Evolutionary conservation across 1,140 invertebrate genomes (phyloP).

Genomic region (Ceratina japonica): DNA sequence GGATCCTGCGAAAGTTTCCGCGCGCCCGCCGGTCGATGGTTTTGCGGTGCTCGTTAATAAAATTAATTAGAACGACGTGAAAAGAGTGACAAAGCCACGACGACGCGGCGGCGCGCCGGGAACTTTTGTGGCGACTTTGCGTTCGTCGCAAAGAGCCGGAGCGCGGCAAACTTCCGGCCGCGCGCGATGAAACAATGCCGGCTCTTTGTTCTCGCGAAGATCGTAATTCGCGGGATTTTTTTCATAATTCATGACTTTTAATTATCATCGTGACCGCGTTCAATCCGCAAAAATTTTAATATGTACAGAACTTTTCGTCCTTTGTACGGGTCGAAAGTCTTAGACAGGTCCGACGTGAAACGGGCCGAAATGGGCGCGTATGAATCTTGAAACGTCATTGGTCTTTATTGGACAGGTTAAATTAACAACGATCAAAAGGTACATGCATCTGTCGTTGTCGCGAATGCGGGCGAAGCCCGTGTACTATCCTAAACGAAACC

Average conservation of each 20-base stretch:
- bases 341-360: neutral
- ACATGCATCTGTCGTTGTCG: constrained; percentile 7
- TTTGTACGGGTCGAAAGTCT: neutral
- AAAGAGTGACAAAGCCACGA: constrained; percentile 31
- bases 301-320: too few relatives aligned
- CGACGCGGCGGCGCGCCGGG: neutral
- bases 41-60: constrained; percentile 58
- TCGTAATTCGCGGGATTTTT: neutral
- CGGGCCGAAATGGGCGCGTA: neutral
- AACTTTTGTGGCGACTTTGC: constrained; percentile 14
- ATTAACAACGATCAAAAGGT: constrained; percentile 24
- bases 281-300: neutral
- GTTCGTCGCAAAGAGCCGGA: neutral
- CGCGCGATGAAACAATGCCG: neutral
- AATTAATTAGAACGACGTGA: constrained; percentile 57
- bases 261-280: neutral
- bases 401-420: constrained; percentile 24
- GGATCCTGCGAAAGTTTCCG: constrained; percentile 28
- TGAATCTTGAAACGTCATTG: neutral
- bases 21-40: constrained; percentile 21
- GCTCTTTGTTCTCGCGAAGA: neutral
- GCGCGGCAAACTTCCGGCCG: neutral
- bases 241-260: constrained; percentile 1
- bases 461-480: neutral
- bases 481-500: constrained; percentile 9